phyloP scores from a whole-genome alignment of 2,113 vertebrate genomes.

The Cyanoderma ruficeps region DNA sequence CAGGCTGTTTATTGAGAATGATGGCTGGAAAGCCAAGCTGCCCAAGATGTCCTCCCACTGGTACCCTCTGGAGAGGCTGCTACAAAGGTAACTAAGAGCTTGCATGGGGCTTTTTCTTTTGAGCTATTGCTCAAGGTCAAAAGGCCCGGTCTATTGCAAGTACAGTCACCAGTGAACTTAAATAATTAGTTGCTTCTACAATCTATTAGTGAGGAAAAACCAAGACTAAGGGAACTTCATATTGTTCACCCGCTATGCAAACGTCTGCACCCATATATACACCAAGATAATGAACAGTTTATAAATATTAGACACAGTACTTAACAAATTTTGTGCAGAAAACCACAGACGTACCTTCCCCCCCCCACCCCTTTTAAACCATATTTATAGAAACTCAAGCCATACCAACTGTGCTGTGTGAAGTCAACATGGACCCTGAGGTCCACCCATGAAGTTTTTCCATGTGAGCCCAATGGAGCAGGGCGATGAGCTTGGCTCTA shows the following conservation, averaged over 20 bases:
- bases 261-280: neutral
- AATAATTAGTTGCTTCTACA: neutral
- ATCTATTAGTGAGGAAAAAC: neutral
- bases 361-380: neutral
- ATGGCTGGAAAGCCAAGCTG: neutral
- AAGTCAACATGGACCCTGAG: neutral
- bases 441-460: accelerated
- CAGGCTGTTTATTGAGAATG: neutral
- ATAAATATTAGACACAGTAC: neutral
- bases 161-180: neutral
- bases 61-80: neutral
- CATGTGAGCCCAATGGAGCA: accelerated
- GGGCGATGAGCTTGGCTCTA: neutral
- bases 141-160: neutral
- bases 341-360: neutral
- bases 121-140: neutral
- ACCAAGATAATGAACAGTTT: neutral
- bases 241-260: neutral
- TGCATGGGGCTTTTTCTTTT: neutral
- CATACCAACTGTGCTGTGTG: neutral
- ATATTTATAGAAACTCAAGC: neutral
- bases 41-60: neutral
- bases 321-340: neutral
- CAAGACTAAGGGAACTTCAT: neutral
- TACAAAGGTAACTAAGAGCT: neutral